Conservation (phyloP, 2,113 vertebrate genomes). For the Redunca redunca region DNA sequence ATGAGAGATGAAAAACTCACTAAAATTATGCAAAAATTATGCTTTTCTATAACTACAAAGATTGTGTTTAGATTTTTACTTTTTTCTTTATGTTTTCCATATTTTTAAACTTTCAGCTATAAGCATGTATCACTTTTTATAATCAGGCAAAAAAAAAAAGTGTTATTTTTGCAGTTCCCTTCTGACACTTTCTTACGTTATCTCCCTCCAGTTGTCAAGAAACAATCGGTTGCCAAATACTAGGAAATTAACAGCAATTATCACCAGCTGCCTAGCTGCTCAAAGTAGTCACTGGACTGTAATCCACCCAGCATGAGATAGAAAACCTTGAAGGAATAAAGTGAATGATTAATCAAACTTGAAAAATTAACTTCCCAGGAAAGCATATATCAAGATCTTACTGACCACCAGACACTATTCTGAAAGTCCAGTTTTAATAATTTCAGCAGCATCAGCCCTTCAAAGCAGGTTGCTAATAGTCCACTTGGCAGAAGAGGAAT, state of each 20-base stretch:
- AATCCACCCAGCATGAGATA: conserved; percentile 30
- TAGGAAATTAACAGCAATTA: conserved; percentile 65
- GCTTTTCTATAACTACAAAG: neutral
- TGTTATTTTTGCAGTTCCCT: conserved; percentile 10
- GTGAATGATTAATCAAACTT: conserved; percentile 61
- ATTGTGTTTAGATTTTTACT: neutral
- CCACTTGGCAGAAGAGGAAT: neutral
- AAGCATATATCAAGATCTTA: neutral
- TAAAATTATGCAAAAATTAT: neutral
- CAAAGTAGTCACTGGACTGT: conserved; percentile 1
- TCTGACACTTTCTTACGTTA: neutral
- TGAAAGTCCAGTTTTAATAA: neutral
- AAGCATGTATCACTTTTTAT: neutral
- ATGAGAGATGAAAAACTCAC: neutral
- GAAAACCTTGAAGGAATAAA: conserved; percentile 54
- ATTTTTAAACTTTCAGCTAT: neutral
- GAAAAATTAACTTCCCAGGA: conserved; percentile 40
- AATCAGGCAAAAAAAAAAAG: neutral
- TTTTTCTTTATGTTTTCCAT: neutral
- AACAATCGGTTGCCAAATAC: conserved; percentile 24
- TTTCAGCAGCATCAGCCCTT: neutral
- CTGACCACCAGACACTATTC: neutral
- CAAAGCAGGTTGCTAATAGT: neutral
- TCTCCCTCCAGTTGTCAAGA: conserved; percentile 28
- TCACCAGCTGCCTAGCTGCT: conserved; percentile 45